A percentile compares a stretch with the other conserved stretches of the same genome.
phyloP scores from a whole-genome alignment of 1,140 invertebrate genomes.

The Samia ricini region DNA sequence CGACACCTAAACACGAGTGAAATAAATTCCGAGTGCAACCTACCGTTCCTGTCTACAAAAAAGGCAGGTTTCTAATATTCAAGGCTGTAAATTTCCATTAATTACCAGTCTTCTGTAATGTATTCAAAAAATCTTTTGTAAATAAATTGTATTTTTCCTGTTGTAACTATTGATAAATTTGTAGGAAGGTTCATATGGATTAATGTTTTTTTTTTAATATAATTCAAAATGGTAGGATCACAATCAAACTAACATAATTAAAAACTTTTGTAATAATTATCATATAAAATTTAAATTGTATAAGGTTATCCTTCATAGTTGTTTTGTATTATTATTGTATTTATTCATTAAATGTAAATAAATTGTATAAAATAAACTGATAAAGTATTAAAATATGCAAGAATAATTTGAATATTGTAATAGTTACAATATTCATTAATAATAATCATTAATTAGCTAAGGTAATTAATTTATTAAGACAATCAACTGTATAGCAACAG shows the following conservation, averaged over 20 bases:
- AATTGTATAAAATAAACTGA: not conserved
- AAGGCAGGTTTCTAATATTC: not conserved
- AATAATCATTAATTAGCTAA: too few relatives aligned
- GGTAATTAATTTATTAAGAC: not conserved
- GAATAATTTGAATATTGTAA: not conserved
- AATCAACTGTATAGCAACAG: not conserved
- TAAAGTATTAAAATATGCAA: not conserved
- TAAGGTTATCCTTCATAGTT: not conserved
- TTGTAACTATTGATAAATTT: not conserved
- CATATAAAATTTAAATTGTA: not conserved
- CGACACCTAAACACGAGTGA: constrained; percentile 77
- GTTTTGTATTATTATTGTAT: not conserved
- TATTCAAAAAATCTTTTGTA: constrained; percentile 41
- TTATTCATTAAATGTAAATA: not conserved
- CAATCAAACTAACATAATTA: too few relatives aligned
- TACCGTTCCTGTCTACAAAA: not conserved
- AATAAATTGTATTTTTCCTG: constrained; percentile 34
- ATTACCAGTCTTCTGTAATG: not conserved
- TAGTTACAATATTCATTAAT: not conserved
- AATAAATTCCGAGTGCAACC: constrained; percentile 35
- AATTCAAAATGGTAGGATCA: too few relatives aligned
- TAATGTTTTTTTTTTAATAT: not conserved
- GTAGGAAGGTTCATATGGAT: not conserved
- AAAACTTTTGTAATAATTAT: not conserved
- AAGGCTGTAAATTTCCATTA: constrained; percentile 3